A percentile compares a stretch with the other conserved stretches of the same genome.
Evolutionary conservation across 2,113 vertebrate genomes (phyloP).

Genomic region (Poecile atricapillus): DNA sequence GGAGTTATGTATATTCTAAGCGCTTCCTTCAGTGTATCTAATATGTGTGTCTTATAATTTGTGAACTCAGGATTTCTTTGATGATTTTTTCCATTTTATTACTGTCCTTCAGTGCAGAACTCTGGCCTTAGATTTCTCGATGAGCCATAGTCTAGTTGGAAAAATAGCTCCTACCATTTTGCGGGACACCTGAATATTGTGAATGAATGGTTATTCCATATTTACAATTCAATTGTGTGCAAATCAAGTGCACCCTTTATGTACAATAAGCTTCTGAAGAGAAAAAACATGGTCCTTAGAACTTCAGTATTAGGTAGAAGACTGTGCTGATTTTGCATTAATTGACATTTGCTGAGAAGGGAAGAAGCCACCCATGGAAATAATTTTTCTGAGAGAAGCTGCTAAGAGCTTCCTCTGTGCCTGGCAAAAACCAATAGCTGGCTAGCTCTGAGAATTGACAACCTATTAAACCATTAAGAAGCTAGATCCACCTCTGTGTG

Average conservation of each 20-base stretch:
- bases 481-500: no score
- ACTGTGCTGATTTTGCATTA: background rate
- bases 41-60: background rate
- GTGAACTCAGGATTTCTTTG: background rate
- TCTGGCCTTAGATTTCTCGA: background rate
- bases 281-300: background rate
- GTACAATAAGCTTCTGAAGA: background rate
- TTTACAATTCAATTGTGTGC: background rate
- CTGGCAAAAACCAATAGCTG: no score
- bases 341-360: no score
- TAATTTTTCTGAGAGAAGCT: no score
- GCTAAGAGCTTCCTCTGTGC: no score
- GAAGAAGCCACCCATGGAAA: no score
- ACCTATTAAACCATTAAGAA: no score
- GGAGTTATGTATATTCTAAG: background rate
- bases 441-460: no score
- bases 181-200: background rate
- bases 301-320: background rate
- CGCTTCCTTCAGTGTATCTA: background rate
- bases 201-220: background rate
- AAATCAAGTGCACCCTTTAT: background rate
- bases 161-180: background rate
- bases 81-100: background rate
- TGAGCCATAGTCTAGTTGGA: background rate
- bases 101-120: background rate